Base-by-base conservation (phyloP, 2,113 vertebrate genomes). In the Brevimyrus niger region DNA sequence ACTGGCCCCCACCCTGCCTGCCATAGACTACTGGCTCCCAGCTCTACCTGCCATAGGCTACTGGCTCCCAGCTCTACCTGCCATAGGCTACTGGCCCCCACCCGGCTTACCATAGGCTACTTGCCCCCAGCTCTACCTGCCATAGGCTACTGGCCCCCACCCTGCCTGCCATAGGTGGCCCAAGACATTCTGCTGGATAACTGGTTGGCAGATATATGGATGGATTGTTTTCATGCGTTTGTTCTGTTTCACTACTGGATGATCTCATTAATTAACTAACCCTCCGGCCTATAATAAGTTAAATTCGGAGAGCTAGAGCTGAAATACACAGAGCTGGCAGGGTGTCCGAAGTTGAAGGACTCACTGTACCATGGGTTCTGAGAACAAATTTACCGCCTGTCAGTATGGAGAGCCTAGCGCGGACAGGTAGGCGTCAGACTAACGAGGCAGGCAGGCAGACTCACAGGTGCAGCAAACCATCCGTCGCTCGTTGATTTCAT, bases 371-470 rank as follows among this genome's bases (percentile, higher is more conserved):
- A 50, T 89, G 83, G 80, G 76, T 83, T 27, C 76, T 82, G 83
- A 44, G 80, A 85, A 93, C 91, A 90, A 90, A 91, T 90, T 53
- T 90, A 69, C 80, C 21, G 6, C 38, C 38, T 38, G 50, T 13
- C 35, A 11, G 27, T 35, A 87, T 91, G 84, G 23, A 90, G 73
- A 87, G 85, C 88, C 23, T n/a, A 4, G 84, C 73, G 89, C 53
- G 73, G 89, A 50, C 91, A 91, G 91, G 91, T 90, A 92, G 76
- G 44, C 87, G 76, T 89, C 83, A 84, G 58, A 50, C 86, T 91
- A 92, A 91, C 87, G 87, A 90, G 91, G 87, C 35, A 65, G 47
- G 87, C 46, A 38, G 9, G 86, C 50, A 13, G 69, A 51, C 21
- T 9, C 58, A 61, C 21, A 84, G 73, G 69, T 38, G 83, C 53